A percentile compares a stretch with the other conserved stretches of the same genome.
phyloP scores from a whole-genome alignment of 2,113 vertebrate genomes.

The Heterocephalus glaber region DNA sequence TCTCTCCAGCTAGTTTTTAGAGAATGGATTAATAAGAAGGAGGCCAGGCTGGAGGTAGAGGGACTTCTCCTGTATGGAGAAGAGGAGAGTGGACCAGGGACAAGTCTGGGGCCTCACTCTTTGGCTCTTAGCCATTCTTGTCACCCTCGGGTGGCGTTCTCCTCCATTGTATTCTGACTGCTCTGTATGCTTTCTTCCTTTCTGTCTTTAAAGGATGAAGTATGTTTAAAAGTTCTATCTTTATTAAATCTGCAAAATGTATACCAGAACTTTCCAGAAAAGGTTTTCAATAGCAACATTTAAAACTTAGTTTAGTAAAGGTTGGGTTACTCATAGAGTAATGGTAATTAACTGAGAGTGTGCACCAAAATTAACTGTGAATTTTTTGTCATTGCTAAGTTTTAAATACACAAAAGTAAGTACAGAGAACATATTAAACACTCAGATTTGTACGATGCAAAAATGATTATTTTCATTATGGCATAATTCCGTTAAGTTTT shows the following conservation, averaged over 20 bases:
- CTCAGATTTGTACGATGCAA: not conserved
- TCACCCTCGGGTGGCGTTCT: not conserved
- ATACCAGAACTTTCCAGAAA: not conserved
- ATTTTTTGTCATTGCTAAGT: not conserved
- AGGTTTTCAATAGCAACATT: not conserved
- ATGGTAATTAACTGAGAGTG: not conserved
- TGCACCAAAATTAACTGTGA: not conserved
- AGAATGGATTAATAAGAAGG: not conserved
- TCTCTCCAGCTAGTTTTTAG: not conserved
- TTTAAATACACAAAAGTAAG: not conserved
- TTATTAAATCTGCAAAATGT: not conserved
- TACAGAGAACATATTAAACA: not conserved
- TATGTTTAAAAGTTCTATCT: not conserved
- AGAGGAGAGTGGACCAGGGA: not conserved
- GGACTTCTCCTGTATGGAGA: not conserved
- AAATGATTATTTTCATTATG: slow-evolving; percentile 20
- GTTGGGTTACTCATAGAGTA: not conserved
- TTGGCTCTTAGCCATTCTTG: not conserved
- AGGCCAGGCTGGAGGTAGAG: not conserved
- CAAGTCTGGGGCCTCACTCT: accelerated
- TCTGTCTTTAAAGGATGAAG: not conserved
- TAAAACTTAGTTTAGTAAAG: slow-evolving; percentile 1
- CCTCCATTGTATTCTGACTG: not conserved
- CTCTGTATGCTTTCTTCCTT: not conserved
- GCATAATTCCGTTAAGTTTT: slow-evolving; percentile 5